Evolutionary conservation across 2,113 vertebrate genomes (phyloP).

Genomic region (Eretmochelys imbricata): DNA sequence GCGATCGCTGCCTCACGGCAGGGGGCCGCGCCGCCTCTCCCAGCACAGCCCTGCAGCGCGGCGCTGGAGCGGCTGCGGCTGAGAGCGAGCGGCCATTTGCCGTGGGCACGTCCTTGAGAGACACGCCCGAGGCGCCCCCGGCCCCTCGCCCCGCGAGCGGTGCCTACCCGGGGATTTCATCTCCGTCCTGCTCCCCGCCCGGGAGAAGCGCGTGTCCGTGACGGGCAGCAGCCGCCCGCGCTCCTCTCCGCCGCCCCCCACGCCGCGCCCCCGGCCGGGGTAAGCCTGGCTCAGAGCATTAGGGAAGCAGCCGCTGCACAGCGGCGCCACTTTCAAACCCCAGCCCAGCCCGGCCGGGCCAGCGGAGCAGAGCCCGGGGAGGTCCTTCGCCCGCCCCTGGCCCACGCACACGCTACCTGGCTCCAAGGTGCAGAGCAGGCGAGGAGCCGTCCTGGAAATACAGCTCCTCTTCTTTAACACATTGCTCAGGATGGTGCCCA

Average conservation of each 20-base stretch:
- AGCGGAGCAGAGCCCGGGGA: background rate
- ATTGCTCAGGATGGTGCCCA: conserved; percentile 94
- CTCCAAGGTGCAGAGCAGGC: conserved; percentile 95
- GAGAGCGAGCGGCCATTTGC: background rate
- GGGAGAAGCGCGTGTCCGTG: background rate
- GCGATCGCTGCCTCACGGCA: background rate
- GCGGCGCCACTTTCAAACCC: background rate
- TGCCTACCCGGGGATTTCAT: conserved; percentile 37
- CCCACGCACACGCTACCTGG: conserved; percentile 84
- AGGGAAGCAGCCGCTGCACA: background rate
- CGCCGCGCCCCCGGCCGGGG: too few relatives aligned
- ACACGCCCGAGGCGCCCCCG: background rate
- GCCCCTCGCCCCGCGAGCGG: background rate
- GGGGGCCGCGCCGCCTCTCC: background rate
- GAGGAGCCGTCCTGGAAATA: conserved; percentile 93
- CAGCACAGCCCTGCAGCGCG: background rate
- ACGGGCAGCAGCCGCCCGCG: background rate
- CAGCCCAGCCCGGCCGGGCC: too few relatives aligned
- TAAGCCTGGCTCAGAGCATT: background rate
- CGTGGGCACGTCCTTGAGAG: background rate
- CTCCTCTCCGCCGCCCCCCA: background rate
- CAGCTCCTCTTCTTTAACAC: conserved; percentile 95
- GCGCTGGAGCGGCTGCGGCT: background rate
- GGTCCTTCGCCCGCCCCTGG: background rate
- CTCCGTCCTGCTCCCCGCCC: background rate